These are phyloP conservation scores for Xestia rhomboidea DNA, from an alignment of 2,888 invertebrate genomes.

Conservation along the genomic window DNA sequence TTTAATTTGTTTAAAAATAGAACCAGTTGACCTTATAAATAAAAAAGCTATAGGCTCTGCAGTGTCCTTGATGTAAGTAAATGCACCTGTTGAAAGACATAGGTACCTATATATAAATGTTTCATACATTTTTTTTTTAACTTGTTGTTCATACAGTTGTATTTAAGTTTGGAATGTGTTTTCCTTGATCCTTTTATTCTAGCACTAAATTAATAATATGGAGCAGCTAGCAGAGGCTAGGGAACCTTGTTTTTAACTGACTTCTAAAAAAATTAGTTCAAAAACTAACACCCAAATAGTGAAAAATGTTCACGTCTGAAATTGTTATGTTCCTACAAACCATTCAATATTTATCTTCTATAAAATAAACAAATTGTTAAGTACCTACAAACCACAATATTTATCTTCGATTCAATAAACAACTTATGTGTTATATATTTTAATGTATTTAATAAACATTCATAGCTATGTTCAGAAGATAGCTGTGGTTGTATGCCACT, in stretches of 20 bases:
- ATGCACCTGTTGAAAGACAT: neutral
- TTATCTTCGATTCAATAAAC: too few relatives aligned
- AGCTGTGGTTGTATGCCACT: too few relatives aligned
- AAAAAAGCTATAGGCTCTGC: neutral
- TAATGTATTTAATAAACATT: too few relatives aligned
- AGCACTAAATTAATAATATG: neutral
- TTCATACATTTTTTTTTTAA: neutral
- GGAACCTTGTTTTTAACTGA: neutral
- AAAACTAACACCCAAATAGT: too few relatives aligned
- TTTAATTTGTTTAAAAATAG: slow-evolving; percentile 25
- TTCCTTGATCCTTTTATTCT: neutral
- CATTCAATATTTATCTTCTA: too few relatives aligned
- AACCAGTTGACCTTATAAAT: slow-evolving; percentile 33
- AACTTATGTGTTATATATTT: too few relatives aligned
- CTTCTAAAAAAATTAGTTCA: too few relatives aligned
- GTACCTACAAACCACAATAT: too few relatives aligned
- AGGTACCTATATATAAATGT: neutral
- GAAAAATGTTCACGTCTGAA: too few relatives aligned
- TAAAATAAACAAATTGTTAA: too few relatives aligned
- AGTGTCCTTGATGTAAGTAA: neutral
- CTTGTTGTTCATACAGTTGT: neutral
- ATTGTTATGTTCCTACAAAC: too few relatives aligned
- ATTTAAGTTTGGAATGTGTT: neutral
- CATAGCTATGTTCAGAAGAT: too few relatives aligned
- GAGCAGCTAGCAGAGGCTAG: neutral